Percentiles rank a stretch among this genome's conserved stretches.
phyloP scores from a whole-genome alignment of 2,888 invertebrate species.

The Tyria jacobaeae region DNA sequence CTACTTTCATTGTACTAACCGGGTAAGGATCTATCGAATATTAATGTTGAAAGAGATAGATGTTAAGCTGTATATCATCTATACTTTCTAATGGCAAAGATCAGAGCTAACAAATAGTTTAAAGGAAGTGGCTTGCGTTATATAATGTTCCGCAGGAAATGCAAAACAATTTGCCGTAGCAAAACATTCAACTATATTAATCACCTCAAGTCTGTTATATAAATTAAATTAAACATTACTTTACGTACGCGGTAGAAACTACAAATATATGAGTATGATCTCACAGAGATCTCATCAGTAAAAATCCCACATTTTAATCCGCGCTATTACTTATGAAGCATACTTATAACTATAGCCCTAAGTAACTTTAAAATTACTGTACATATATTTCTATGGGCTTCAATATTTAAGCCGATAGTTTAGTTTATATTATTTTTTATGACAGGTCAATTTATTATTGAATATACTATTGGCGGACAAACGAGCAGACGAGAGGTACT shows the following conservation, averaged over 20 bases:
- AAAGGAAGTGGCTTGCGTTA: conserved; percentile 30
- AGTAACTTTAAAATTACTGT: background rate
- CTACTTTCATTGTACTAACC: background rate
- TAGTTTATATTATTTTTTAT: background rate
- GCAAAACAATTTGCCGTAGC: conserved; percentile 15
- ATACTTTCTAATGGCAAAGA: conserved; percentile 46
- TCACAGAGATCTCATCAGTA: background rate
- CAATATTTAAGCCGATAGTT: background rate
- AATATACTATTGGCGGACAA: too few species aligned
- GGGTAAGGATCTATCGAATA: conserved; percentile 1
- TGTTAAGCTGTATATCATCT: conserved; percentile 19
- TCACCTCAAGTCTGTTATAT: conserved; percentile 11
- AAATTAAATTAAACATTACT: conserved; percentile 4
- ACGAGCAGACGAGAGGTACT: too few species aligned
- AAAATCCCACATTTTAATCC: background rate
- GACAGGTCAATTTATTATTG: too few species aligned
- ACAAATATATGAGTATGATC: background rate
- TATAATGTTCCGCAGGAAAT: conserved; percentile 28
- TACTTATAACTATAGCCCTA: background rate
- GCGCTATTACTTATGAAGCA: background rate
- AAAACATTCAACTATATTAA: conserved; percentile 6
- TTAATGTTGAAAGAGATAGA: conserved; percentile 16
- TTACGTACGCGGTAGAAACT: background rate
- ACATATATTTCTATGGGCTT: background rate
- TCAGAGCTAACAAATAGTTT: conserved; percentile 31